Percentiles rank a stretch among this genome's conserved stretches.
phyloP scores from a whole-genome alignment of 2,113 vertebrate species.

The Machaerirhynchus nigripectus region DNA sequence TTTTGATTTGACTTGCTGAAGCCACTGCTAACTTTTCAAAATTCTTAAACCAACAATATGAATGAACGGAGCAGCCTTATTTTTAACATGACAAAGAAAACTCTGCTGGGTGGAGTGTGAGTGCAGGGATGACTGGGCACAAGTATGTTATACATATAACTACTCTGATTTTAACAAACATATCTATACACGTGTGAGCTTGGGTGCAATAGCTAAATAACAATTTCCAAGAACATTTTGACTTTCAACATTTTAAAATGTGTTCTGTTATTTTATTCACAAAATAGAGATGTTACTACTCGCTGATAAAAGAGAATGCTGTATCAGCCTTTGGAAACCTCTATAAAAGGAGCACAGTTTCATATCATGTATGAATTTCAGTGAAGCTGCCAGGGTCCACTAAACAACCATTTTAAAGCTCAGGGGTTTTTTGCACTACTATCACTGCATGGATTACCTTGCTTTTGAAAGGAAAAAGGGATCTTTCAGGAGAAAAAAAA shows the following conservation, averaged over 20 bases:
- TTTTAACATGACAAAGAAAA: background rate
- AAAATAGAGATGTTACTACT: background rate
- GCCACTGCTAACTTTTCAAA: background rate
- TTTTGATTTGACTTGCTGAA: background rate
- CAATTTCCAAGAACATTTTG: background rate
- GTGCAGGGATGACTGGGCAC: accelerated
- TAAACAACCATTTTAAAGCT: background rate
- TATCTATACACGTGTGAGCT: background rate
- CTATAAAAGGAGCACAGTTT: background rate
- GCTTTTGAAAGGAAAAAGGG: background rate
- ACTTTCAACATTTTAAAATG: background rate
- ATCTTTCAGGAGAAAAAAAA: background rate
- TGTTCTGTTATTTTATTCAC: background rate
- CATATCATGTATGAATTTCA: background rate
- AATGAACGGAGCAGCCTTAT: background rate
- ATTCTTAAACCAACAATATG: background rate
- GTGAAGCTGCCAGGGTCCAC: background rate
- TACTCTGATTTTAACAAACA: background rate
- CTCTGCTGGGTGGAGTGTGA: background rate
- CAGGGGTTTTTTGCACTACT: background rate
- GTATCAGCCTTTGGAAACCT: background rate
- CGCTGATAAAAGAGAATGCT: background rate
- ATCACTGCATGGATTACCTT: background rate
- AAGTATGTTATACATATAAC: background rate
- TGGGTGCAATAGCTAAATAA: background rate